phyloP scores from a whole-genome alignment of 2,888 invertebrate species.

The Augiades crinisus region DNA sequence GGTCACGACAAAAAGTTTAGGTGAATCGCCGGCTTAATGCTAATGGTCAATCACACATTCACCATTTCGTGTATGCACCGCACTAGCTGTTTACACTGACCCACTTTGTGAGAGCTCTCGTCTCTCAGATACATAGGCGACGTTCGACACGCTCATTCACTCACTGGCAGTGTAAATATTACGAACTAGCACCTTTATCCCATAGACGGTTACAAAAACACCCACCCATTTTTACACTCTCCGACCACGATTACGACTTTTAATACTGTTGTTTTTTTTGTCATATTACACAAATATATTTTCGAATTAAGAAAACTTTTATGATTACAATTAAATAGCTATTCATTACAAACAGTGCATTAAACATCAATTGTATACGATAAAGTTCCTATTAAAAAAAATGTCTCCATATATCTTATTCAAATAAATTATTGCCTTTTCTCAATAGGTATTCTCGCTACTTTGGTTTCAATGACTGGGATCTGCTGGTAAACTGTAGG shows the following conservation, averaged over 20 bases:
- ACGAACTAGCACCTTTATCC: constrained; percentile 39
- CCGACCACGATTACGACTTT: constrained; percentile 26
- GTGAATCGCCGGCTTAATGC: no score
- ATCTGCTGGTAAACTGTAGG: constrained; percentile 31
- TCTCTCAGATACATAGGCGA: background rate
- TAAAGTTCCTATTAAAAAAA: constrained; percentile 16
- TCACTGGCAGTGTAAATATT: constrained; percentile 39
- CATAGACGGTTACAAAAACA: constrained; percentile 14
- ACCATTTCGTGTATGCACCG: constrained; percentile 36
- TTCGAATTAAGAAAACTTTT: constrained; percentile 5
- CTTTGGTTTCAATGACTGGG: constrained; percentile 55
- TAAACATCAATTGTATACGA: constrained; percentile 26
- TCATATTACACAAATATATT: constrained; percentile 15
- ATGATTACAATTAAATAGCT: constrained; percentile 11
- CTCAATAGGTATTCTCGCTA: constrained; percentile 36
- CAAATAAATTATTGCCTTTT: constrained; percentile 21
- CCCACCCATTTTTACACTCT: constrained; percentile 3
- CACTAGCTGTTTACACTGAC: constrained; percentile 30
- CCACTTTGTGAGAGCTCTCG: constrained; percentile 34
- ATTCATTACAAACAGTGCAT: constrained; percentile 22
- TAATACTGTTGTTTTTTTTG: constrained; percentile 38
- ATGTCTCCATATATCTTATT: constrained; percentile 15
- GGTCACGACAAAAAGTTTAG: no score
- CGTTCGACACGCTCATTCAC: constrained; percentile 29
- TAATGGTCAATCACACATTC: constrained; percentile 44